These are phyloP conservation scores for Siderastrea siderea DNA, from an alignment of 92 coral and sea anemone species.

Conservation along the genomic window DNA sequence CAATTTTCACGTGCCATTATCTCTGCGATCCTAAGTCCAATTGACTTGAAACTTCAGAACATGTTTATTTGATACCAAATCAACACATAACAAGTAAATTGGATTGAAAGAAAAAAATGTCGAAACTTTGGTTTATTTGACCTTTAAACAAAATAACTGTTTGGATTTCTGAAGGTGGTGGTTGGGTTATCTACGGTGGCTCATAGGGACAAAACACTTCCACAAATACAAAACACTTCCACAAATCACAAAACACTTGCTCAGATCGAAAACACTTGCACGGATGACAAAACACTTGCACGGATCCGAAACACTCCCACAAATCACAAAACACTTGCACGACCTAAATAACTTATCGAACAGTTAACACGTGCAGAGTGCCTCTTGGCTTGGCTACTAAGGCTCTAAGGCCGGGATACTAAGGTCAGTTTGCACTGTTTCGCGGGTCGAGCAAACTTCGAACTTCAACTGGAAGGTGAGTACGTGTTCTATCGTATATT, in stretches of 20 bases:
- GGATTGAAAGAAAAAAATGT: too few relatives aligned
- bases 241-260: too few relatives aligned
- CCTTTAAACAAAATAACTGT: too few relatives aligned
- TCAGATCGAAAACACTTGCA: too few relatives aligned
- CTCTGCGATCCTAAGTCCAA: too few relatives aligned
- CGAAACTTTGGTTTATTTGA: too few relatives aligned
- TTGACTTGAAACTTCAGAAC: too few relatives aligned
- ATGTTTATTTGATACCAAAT: too few relatives aligned
- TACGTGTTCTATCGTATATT: not conserved
- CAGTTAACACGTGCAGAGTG: conserved; percentile 3
- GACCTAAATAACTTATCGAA: not conserved
- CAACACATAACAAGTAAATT: too few relatives aligned
- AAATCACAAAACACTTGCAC: conserved; percentile 21
- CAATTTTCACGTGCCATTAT: too few relatives aligned
- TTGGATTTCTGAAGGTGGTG: too few relatives aligned
- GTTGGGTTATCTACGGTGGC: too few relatives aligned
- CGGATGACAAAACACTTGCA: not conserved
- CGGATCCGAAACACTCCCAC: conserved; percentile 4
- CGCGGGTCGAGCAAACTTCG: conserved; percentile 8
- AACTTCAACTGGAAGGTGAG: not conserved
- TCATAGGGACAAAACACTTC: not conserved
- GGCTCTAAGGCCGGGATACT: conserved; percentile 10
- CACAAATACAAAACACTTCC: not conserved
- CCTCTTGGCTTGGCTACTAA: conserved; percentile 24
- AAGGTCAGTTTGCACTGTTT: not conserved